Conservation (phyloP, 2,888 invertebrate genomes). For the Dione juno region DNA sequence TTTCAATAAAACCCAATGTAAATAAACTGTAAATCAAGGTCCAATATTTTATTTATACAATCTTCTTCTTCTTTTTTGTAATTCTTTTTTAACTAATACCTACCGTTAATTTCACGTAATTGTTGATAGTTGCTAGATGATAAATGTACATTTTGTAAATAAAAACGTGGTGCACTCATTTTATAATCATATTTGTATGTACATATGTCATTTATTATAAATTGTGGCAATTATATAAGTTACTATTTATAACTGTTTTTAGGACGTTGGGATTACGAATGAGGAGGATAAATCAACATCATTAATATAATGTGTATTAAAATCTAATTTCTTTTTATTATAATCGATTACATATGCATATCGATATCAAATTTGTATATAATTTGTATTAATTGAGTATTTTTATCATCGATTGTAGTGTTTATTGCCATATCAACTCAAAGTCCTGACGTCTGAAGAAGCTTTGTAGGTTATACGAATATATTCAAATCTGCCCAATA, state of each 20-base stretch:
- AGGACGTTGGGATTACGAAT: neutral
- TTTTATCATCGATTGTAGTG: neutral
- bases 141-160: conserved; percentile 80
- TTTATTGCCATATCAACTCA: neutral
- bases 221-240: conserved; percentile 44
- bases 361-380: neutral
- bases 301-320: neutral
- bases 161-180: conserved; percentile 74
- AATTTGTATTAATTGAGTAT: neutral
- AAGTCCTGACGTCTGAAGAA: conserved; percentile 15
- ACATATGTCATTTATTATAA: conserved; percentile 40
- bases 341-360: neutral
- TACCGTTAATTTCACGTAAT: conserved; percentile 48
- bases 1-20: conserved; percentile 19
- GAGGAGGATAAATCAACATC: neutral
- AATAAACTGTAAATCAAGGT: conserved; percentile 55
- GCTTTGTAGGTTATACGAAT: conserved; percentile 36
- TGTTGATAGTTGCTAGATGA: conserved; percentile 76
- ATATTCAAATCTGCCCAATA: conserved; percentile 39
- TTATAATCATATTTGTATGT: conserved; percentile 60
- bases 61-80: conserved; percentile 47
- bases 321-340: neutral
- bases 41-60: conserved; percentile 57
- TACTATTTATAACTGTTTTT: conserved; percentile 43
- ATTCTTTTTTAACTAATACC: conserved; percentile 46